phyloP scores from a whole-genome alignment of 2,888 invertebrate species.

The Parochlus steinenii region DNA sequence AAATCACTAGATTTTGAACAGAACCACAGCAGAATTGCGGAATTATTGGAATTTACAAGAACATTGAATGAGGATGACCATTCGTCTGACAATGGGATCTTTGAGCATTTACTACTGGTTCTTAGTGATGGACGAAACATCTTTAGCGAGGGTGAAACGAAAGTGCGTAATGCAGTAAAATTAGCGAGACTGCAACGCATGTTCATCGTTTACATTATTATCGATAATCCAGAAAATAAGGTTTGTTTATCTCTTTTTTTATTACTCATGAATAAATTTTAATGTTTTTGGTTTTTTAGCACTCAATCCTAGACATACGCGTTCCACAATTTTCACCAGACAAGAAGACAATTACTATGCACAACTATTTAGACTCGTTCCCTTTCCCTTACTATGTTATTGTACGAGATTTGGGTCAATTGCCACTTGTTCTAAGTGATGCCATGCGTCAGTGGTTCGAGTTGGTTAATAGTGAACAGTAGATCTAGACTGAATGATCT shows the following conservation, averaged over 20 bases:
- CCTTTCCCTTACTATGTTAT: constrained; percentile 98
- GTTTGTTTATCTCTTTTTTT: constrained; percentile 30
- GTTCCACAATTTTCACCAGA: constrained; percentile 52
- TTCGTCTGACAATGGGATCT: constrained; percentile 26
- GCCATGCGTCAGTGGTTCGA: constrained; percentile 99
- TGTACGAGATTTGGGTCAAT: constrained; percentile 67
- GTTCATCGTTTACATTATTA: constrained; percentile 87
- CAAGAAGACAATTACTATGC: constrained; percentile 42
- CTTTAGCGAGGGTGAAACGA: constrained; percentile 69
- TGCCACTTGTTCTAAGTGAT: constrained; percentile 86
- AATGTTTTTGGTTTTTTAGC: constrained; percentile 37
- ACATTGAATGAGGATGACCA: constrained; percentile 41
- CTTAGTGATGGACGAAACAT: constrained; percentile 92
- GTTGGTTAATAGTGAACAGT: constrained; percentile 45
- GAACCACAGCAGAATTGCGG: constrained; percentile 71
- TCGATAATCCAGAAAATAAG: constrained; percentile 86
- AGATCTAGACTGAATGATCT: neutral
- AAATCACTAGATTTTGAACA: constrained; percentile 78
- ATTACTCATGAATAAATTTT: constrained; percentile 11
- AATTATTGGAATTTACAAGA: constrained; percentile 62
- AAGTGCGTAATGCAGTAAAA: constrained; percentile 61
- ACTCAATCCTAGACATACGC: constrained; percentile 80
- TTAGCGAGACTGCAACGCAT: constrained; percentile 65
- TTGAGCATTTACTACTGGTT: constrained; percentile 58
- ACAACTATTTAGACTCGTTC: constrained; percentile 83